phyloP scores from a whole-genome alignment of 2,888 invertebrate species.

The Amorpha juglandis region DNA sequence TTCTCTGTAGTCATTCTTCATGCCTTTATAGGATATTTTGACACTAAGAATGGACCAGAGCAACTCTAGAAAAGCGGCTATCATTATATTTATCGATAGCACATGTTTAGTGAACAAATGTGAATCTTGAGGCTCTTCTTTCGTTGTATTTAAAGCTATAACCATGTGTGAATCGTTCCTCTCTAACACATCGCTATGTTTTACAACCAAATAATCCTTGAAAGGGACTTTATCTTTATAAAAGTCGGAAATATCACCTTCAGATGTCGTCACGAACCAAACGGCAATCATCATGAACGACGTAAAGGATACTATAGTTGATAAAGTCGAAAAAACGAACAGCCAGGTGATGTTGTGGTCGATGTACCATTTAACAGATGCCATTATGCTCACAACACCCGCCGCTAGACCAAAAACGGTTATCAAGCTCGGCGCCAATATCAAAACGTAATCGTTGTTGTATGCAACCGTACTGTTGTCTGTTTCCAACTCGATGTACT shows the following conservation, averaged over 20 bases:
- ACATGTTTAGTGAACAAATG: slow-evolving; percentile 74
- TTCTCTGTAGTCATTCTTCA: slow-evolving; percentile 85
- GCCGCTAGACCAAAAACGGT: slow-evolving; percentile 79
- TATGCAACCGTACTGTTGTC: slow-evolving; percentile 33
- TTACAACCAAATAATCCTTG: slow-evolving; percentile 66
- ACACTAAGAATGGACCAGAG: slow-evolving; percentile 86
- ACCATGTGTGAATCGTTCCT: slow-evolving; percentile 72
- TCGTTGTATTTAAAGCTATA: slow-evolving; percentile 55
- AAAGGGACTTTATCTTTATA: slow-evolving; percentile 73
- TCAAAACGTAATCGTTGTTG: slow-evolving; percentile 57
- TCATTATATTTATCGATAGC: slow-evolving; percentile 84
- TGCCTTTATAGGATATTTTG: slow-evolving; percentile 85
- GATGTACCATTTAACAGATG: slow-evolving; percentile 87
- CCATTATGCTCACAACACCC: slow-evolving; percentile 83
- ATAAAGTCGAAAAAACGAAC: slow-evolving; percentile 82
- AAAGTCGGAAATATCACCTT: slow-evolving; percentile 66
- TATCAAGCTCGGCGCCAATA: slow-evolving; percentile 78
- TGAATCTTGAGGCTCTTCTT: slow-evolving; percentile 50
- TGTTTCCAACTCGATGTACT: slow-evolving; percentile 19
- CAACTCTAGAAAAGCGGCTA: slow-evolving; percentile 83
- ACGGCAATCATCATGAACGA: slow-evolving; percentile 71
- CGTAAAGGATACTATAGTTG: slow-evolving; percentile 77
- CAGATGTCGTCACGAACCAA: slow-evolving; percentile 69
- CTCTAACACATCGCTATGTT: slow-evolving; percentile 63
- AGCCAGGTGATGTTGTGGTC: slow-evolving; percentile 87